Conservation (phyloP, 2,888 invertebrate species). For the Chrysopilus asiliformis region DNA sequence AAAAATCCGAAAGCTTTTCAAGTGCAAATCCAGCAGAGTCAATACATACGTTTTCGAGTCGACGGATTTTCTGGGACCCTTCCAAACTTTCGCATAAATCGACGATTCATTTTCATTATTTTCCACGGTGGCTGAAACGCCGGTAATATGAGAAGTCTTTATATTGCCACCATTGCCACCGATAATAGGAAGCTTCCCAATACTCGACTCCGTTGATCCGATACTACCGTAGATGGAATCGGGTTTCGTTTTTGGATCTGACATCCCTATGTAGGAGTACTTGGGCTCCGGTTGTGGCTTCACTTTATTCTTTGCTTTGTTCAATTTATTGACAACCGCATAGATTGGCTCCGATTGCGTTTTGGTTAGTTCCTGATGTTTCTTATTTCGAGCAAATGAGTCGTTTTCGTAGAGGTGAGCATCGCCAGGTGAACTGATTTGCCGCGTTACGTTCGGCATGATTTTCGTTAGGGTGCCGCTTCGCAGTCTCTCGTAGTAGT, state of each 20-base stretch:
- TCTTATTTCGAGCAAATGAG: conserved; percentile 10
- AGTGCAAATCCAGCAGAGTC: no score
- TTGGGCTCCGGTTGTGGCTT: conserved; percentile 19
- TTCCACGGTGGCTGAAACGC: conserved; percentile 8
- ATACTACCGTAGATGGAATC: conserved; percentile 12
- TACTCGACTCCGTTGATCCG: conserved; percentile 4
- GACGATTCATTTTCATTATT: conserved; percentile 23
- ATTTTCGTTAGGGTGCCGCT: conserved; percentile 12
- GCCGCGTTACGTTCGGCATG: conserved; percentile 10
- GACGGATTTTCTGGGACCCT: conserved; percentile 34
- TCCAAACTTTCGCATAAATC: conserved; percentile 37
- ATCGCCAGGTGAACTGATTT: conserved; percentile 1
- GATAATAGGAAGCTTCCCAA: conserved; percentile 15
- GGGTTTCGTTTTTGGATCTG: conserved; percentile 20
- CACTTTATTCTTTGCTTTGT: conserved; percentile 34
- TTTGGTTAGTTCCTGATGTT: conserved; percentile 3
- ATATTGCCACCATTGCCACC: conserved; percentile 16
- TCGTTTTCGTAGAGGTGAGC: conserved; percentile 7
- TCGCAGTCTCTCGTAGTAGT: conserved; percentile 18
- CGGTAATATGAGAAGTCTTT: conserved; percentile 14
- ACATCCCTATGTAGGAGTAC: conserved; percentile 25
- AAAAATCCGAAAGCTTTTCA: no score
- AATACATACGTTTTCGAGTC: conserved; percentile 36
- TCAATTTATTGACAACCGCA: conserved; percentile 36
- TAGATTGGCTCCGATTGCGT: conserved; percentile 26